Percentiles rank a stretch among this genome's conserved stretches.
phyloP scores from a whole-genome alignment of 1,140 invertebrate genomes.

The Adelges cooleyi region DNA sequence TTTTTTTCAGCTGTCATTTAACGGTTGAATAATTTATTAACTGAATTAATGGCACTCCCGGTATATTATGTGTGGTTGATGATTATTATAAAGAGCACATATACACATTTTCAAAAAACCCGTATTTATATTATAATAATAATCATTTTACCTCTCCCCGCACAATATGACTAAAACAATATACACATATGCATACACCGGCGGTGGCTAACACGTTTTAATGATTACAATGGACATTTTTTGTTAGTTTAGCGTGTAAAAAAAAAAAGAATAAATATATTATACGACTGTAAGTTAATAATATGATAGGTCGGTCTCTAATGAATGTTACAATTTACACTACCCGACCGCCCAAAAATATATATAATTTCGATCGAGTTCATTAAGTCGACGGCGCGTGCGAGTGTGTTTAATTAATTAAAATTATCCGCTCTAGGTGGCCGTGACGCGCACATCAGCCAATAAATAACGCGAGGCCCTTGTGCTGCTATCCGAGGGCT shows the following conservation, averaged over 20 bases:
- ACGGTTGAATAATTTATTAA: conserved; percentile 10
- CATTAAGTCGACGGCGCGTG: conserved; percentile 2
- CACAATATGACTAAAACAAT: not conserved
- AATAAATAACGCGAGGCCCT: not conserved
- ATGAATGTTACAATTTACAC: conserved; percentile 12
- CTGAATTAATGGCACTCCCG: conserved; percentile 2
- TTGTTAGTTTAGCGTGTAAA: not conserved
- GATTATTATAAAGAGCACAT: not conserved
- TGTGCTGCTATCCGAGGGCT: not conserved
- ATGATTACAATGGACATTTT: conserved; percentile 18
- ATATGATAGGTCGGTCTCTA: not conserved
- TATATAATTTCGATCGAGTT: conserved; percentile 14
- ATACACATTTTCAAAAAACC: too few species aligned
- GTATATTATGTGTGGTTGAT: too few species aligned
- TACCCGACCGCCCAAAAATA: not conserved
- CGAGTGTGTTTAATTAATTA: conserved; percentile 21
- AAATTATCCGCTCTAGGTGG: conserved; percentile 23
- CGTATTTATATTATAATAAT: not conserved
- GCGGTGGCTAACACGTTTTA: conserved; percentile 5
- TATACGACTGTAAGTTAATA: not conserved
- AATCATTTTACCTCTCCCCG: not conserved
- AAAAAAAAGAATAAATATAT: not conserved
- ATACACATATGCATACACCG: not conserved
- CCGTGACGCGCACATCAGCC: not conserved
- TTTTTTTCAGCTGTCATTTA: conserved; percentile 3